A percentile compares a stretch with the other conserved stretches of the same genome.
Evolutionary conservation across 2,113 vertebrate genomes (phyloP).

Genomic region (Cryptotis parvus): DNA sequence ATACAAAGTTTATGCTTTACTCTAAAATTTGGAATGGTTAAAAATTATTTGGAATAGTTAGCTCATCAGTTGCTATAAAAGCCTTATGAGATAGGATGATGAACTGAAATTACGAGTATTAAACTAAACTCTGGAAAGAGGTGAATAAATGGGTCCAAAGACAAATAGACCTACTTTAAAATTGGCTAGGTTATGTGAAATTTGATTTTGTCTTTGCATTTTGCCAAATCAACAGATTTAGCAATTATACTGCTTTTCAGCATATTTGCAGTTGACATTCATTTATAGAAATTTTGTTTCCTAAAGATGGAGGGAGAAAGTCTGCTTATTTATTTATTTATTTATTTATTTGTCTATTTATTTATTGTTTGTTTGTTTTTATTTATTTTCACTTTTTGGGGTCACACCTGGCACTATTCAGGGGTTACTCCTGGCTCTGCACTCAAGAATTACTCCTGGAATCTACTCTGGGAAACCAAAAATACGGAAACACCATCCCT

Average conservation of each 20-base stretch:
- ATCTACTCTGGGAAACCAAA: too few relatives aligned
- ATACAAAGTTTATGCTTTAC: slow-evolving; percentile 30
- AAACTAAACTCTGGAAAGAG: neutral
- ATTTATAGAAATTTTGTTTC: neutral
- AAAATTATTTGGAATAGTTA: slow-evolving; percentile 37
- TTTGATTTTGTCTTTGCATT: slow-evolving; percentile 26
- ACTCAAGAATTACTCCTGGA: too few relatives aligned
- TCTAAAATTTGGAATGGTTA: slow-evolving; percentile 19
- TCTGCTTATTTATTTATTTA: too few relatives aligned
- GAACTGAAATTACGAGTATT: neutral
- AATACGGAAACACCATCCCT: too few relatives aligned
- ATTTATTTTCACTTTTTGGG: too few relatives aligned
- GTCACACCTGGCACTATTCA: too few relatives aligned
- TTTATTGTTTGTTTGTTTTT: too few relatives aligned
- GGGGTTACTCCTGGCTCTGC: too few relatives aligned
- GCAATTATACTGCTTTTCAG: neutral
- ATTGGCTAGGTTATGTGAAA: neutral
- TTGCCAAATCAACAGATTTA: slow-evolving; percentile 8
- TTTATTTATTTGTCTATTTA: too few relatives aligned
- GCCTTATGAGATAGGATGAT: neutral
- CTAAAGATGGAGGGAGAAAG: neutral
- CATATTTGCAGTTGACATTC: neutral
- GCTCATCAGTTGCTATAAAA: neutral
- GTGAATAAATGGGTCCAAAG: neutral
- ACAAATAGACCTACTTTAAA: neutral